phyloP scores from a whole-genome alignment of 2,888 invertebrate genomes.

The Phania funesta region DNA sequence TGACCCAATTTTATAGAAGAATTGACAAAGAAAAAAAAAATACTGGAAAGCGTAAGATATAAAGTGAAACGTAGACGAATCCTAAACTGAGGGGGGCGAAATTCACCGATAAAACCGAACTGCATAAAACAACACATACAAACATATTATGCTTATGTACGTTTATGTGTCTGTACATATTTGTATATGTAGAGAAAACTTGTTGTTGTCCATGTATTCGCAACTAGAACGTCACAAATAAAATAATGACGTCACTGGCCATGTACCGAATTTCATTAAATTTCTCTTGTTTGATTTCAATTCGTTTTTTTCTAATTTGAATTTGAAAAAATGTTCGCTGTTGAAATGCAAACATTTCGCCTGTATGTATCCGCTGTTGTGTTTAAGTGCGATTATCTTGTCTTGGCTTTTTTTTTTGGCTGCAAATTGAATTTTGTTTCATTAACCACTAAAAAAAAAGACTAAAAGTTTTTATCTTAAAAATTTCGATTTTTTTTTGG shows the following conservation, averaged over 20 bases:
- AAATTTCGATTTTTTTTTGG: slow-evolving; percentile 41
- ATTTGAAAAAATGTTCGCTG: slow-evolving; percentile 12
- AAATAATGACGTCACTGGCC: slow-evolving; percentile 63
- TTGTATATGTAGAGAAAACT: neutral
- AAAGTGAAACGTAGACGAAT: slow-evolving; percentile 13
- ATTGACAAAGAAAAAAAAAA: neutral
- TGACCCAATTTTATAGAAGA: slow-evolving; percentile 57
- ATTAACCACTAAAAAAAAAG: slow-evolving; percentile 14
- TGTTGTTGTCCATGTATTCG: slow-evolving; percentile 13
- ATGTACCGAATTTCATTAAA: slow-evolving; percentile 58
- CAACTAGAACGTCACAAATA: slow-evolving; percentile 56
- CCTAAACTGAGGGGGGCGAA: slow-evolving; percentile 49
- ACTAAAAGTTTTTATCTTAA: neutral
- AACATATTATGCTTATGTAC: neutral
- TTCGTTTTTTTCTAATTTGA: neutral
- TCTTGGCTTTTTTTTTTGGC: slow-evolving; percentile 8
- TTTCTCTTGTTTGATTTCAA: slow-evolving; percentile 19
- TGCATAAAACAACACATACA: neutral
- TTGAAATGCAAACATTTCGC: slow-evolving; percentile 33
- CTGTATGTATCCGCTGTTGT: neutral
- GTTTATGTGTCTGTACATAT: neutral
- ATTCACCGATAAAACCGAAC: slow-evolving; percentile 49
- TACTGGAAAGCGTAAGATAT: neutral
- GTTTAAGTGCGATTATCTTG: neutral
- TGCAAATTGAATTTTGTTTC: slow-evolving; percentile 37